Percentiles rank a stretch among this genome's conserved stretches.
phyloP scores from a whole-genome alignment of 2,888 invertebrate species.

The Caenorhabditis doughertyi region DNA sequence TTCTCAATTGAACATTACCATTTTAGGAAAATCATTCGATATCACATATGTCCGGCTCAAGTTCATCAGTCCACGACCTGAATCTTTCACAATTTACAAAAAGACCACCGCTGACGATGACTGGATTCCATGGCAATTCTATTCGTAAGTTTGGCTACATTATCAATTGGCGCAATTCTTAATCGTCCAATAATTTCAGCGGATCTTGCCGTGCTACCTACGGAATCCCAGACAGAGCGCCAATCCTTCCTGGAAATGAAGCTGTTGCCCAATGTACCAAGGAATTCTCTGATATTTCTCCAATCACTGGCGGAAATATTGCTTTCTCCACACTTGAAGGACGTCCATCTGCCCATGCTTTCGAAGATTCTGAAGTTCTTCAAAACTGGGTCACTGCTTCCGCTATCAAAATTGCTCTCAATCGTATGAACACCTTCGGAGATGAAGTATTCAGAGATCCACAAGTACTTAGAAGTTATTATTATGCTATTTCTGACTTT shows the following conservation, averaged over 20 bases:
- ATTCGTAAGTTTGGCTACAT: conserved; percentile 85
- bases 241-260: conserved; percentile 89
- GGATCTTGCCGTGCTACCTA: conserved; percentile 95
- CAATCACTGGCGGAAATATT: conserved; percentile 91
- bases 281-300: conserved; percentile 97
- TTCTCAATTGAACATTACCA: not conserved
- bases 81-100: conserved; percentile 97
- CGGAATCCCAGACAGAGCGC: conserved; percentile 89
- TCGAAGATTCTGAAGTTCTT: conserved; percentile 92
- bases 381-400: conserved; percentile 99
- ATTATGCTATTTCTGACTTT: conserved; percentile 90
- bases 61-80: conserved; percentile 96
- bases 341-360: conserved; percentile 93
- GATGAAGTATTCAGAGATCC: conserved; percentile 89
- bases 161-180: not conserved
- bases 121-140: conserved; percentile 86
- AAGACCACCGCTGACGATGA: conserved; percentile 86
- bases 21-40: conserved; percentile 94
- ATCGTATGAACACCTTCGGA: conserved; percentile 96
- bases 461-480: conserved; percentile 93
- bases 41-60: conserved; percentile 95
- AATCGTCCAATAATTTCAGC: conserved; percentile 45
- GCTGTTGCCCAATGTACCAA: conserved; percentile 97
- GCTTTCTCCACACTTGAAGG: conserved; percentile 84
- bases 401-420: conserved; percentile 92